Conservation (phyloP, 2,888 invertebrate species). For the Pandemis heparana region DNA sequence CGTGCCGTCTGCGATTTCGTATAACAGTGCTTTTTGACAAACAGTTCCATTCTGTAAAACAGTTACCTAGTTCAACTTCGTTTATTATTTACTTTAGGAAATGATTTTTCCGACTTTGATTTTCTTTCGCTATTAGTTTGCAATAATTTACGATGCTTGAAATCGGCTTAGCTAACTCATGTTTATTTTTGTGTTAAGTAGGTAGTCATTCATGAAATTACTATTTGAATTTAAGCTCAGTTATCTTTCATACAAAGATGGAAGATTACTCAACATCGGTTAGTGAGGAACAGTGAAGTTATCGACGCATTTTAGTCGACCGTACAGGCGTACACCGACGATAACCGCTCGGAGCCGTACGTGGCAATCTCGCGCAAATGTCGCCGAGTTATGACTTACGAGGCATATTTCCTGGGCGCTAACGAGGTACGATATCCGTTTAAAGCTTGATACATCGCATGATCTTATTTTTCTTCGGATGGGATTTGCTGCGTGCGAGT, state of each 20-base stretch:
- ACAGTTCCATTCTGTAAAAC: conserved; percentile 35
- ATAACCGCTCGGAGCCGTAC: background rate
- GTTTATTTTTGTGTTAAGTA: background rate
- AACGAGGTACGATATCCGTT: conserved; percentile 36
- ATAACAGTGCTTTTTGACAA: conserved; percentile 36
- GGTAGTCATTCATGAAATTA: background rate
- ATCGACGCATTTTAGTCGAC: background rate
- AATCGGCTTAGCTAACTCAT: background rate
- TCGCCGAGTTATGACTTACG: conserved; percentile 23
- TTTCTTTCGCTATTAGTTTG: background rate
- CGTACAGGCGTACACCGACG: background rate
- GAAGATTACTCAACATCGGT: background rate
- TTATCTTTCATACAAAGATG: background rate
- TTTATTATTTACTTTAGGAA: conserved; percentile 13
- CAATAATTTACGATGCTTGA: background rate
- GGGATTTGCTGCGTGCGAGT: background rate
- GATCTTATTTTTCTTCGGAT: conserved; percentile 13
- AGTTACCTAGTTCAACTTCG: conserved; percentile 25
- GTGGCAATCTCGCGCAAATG: conserved; percentile 7
- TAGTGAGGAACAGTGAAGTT: background rate
- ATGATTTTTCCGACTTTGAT: background rate
- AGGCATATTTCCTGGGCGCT: conserved; percentile 23
- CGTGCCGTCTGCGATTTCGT: conserved; percentile 30
- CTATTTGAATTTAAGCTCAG: background rate
- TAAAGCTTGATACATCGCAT: conserved; percentile 23